Evolutionary conservation across 2,888 invertebrate genomes (phyloP).

Genomic region (Trachelus iudaicus): DNA sequence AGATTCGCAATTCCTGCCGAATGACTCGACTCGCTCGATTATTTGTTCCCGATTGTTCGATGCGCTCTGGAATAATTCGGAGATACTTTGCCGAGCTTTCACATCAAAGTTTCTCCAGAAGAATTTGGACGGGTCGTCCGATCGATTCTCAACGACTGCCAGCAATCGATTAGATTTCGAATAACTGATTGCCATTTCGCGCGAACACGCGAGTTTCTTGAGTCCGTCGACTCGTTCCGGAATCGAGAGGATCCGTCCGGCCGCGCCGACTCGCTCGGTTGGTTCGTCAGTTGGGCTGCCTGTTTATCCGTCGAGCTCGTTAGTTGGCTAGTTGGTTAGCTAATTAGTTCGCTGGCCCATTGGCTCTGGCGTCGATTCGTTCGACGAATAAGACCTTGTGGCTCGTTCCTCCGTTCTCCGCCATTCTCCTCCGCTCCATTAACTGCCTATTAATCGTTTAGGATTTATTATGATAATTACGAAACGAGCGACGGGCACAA

Average conservation of each 20-base stretch:
- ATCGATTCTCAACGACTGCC: not conserved
- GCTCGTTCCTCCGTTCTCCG: not conserved
- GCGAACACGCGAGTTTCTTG: not conserved
- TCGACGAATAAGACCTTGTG: conserved; percentile 46
- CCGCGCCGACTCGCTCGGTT: too few relatives aligned
- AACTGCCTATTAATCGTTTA: conserved; percentile 39
- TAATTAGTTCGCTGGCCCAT: too few relatives aligned
- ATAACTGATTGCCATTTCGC: not conserved
- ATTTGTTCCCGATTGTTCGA: not conserved
- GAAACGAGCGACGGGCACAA: conserved; percentile 6
- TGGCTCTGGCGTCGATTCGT: too few relatives aligned
- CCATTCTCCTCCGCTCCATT: conserved; percentile 27
- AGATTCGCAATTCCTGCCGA: not conserved
- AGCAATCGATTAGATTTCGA: not conserved
- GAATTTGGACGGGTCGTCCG: too few relatives aligned
- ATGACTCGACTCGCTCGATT: not conserved
- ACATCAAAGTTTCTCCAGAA: too few relatives aligned
- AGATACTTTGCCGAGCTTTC: not conserved
- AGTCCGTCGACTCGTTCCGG: conserved; percentile 28
- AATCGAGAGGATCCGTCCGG: conserved; percentile 14
- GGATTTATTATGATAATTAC: conserved; percentile 36
- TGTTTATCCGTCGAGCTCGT: too few relatives aligned
- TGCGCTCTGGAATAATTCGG: not conserved
- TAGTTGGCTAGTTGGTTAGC: too few relatives aligned
- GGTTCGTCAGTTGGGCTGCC: not conserved